Evolutionary conservation across 2,113 vertebrate genomes (phyloP), one percentile per base, ranked within the genome.

Genomic region (Loxodonta africana): DNA sequence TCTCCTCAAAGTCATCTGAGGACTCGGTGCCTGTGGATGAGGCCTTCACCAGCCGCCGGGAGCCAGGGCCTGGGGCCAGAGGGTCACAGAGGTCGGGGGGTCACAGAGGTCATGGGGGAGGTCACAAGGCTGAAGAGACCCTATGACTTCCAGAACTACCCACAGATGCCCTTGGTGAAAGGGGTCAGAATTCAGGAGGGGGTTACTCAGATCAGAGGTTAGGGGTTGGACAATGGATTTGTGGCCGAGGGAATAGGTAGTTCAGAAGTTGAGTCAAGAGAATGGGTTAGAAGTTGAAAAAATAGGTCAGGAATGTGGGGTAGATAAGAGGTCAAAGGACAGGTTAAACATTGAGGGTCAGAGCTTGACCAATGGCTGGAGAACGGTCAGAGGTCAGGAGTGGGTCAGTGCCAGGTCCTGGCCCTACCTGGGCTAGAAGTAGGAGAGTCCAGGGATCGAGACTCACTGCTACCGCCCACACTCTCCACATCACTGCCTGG

Each of bases 1-100:
- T 98, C 46, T 99, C 99, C 18, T 99, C 99, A 30, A 99, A 98
- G 84, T 99, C 99, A 4, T 99, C 99, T 0, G 98, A 99, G 82
- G 99, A 99, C 97, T 99, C 97, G 0, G 99, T 99, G 92, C 99
- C 94, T 0, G 96, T 99, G 63, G 97, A 99, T 0, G 98, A 74
- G 7, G 98, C 98, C 97, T 99, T 99, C 30, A 96, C 91, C 30
- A 99, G 82, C 83, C 97, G 99, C 95, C 98, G 98, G 0, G 77
- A 91, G 1, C 92, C 96, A 73, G 99, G 95, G 77, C 93, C 98
- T 98, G 60, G 60, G 90, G 65, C 91, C 90, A 74, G 81, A 88
- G 20, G 30, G 37, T 51, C 74, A 96, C 12, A 86, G 78, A 57
- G 23, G 51, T 37, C 1, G 12, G 17, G 46, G n/a, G 69, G 44